phyloP scores from a whole-genome alignment of 2,113 vertebrate species.

The Accipiter cooperii region DNA sequence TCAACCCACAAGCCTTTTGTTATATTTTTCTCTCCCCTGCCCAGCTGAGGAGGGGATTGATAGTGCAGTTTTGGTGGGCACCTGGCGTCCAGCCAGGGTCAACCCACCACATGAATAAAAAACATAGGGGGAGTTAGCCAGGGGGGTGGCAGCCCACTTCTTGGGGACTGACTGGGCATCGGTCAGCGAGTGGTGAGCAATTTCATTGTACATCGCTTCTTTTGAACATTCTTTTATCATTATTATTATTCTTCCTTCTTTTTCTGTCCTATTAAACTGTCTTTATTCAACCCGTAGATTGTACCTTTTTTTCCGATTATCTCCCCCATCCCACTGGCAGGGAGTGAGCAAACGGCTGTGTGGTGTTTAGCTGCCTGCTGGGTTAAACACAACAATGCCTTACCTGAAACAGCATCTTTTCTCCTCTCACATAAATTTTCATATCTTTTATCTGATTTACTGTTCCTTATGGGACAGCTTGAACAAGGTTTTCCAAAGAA shows the following conservation, averaged over 20 bases:
- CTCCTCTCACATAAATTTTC: not conserved
- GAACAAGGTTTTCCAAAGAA: not conserved
- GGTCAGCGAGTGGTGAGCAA: not conserved
- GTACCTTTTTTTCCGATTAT: not conserved
- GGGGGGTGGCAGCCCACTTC: not conserved
- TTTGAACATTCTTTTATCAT: not conserved
- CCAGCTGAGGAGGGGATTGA: no score
- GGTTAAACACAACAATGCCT: not conserved
- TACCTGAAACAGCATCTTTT: not conserved
- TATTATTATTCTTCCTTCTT: not conserved
- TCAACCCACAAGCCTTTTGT: no score
- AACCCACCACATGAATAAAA: no score
- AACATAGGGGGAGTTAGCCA: not conserved
- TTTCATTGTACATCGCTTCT: not conserved
- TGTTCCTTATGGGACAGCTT: not conserved
- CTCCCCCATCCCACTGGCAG: not conserved
- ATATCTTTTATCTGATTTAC: not conserved
- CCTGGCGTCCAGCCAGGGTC: no score
- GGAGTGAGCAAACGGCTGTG: not conserved
- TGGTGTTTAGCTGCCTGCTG: not conserved
- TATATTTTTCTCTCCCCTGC: no score
- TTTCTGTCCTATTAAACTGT: not conserved
- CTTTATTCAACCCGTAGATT: not conserved
- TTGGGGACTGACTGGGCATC: not conserved
- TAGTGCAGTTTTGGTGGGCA: no score